Evolutionary conservation across 2,113 vertebrate species (phyloP).

Genomic region (Myotis brandtii): DNA sequence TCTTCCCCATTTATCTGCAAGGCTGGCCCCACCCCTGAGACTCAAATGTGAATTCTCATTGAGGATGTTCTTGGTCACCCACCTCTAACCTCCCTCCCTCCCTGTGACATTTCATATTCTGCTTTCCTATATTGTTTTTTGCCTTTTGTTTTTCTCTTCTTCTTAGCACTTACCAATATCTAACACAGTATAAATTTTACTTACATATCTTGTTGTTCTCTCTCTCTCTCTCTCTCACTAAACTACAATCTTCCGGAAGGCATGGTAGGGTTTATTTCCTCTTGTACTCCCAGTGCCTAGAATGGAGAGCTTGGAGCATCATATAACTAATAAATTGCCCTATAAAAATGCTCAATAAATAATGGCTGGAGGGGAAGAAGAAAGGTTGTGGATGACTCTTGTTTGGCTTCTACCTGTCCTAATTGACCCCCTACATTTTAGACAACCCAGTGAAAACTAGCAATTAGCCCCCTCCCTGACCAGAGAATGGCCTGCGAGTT

Average conservation of each 20-base stretch:
- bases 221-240: not conserved
- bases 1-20: not conserved
- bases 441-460: not conserved
- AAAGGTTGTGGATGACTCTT: not conserved
- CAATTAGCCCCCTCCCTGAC: not conserved
- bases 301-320: not conserved
- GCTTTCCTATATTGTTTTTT: not conserved
- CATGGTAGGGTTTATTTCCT: not conserved
- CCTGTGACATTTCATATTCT: not conserved
- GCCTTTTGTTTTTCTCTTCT: not conserved
- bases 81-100: not conserved
- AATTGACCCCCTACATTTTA: not conserved
- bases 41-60: not conserved
- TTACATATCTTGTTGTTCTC: not conserved
- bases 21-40: not conserved
- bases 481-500: not conserved
- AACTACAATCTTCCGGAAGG: not conserved
- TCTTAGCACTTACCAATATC: not conserved
- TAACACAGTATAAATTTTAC: not conserved
- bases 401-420: not conserved
- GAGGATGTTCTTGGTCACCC: not conserved
- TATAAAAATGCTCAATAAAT: not conserved
- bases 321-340: not conserved
- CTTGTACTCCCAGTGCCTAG: not conserved
- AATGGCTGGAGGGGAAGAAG: not conserved